Evolutionary conservation across 2,797 vertebrate species (phyloP).

Genomic region (Anguilla anguilla): DNA sequence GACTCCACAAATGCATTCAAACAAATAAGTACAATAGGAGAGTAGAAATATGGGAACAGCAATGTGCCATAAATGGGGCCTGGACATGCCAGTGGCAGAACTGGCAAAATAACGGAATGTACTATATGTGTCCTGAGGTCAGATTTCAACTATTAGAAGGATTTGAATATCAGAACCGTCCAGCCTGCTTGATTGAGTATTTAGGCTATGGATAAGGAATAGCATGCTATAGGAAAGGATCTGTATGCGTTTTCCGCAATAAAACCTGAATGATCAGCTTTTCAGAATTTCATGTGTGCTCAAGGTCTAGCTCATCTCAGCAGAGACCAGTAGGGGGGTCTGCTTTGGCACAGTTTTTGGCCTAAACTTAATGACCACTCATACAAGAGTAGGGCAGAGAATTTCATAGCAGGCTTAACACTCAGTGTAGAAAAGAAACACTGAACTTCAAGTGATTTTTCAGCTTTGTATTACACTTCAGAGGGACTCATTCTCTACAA

Average conservation of each 20-base stretch:
- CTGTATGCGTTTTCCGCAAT: not conserved
- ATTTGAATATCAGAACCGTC: not conserved
- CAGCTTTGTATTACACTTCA: not conserved
- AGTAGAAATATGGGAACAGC: not conserved
- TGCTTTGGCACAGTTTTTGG: not conserved
- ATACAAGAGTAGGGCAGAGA: not conserved
- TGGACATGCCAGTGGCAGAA: not conserved
- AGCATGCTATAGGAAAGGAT: not conserved
- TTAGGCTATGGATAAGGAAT: not conserved
- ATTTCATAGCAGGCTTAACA: not conserved
- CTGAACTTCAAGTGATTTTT: not conserved
- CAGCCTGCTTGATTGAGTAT: not conserved
- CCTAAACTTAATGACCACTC: not conserved
- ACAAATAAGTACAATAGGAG: not conserved
- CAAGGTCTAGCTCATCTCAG: not conserved
- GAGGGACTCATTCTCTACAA: not conserved
- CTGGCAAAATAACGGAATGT: not conserved
- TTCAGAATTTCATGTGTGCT: not conserved
- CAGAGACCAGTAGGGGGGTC: not conserved
- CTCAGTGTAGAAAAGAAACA: not conserved
- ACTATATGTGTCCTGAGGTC: not conserved
- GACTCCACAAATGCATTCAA: not conserved
- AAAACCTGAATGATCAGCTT: not conserved
- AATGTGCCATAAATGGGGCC: not conserved
- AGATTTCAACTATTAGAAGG: not conserved